Conservation (phyloP, 2,797 vertebrate species). For the Cottoperca gobio region DNA sequence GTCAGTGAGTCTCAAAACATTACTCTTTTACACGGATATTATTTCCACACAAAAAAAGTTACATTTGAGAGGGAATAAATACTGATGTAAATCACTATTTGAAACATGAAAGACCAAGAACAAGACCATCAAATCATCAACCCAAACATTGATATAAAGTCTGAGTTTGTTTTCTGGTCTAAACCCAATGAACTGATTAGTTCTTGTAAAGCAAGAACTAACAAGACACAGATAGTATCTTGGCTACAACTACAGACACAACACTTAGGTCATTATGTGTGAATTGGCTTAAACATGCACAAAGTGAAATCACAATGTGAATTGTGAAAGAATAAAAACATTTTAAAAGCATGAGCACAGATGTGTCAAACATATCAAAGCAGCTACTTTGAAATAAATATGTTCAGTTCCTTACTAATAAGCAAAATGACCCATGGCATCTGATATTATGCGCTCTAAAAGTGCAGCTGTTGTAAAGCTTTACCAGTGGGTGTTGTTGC, state of each 20-base stretch:
- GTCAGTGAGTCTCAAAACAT: background rate
- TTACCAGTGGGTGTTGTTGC: background rate
- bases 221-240: background rate
- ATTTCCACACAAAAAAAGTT: background rate
- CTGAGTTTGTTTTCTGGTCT: background rate
- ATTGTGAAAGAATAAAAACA: slow-evolving; percentile 5
- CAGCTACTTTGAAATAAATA: background rate
- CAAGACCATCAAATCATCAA: background rate
- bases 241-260: slow-evolving; percentile 16
- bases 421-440: background rate
- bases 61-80: background rate
- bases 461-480: background rate
- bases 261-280: background rate
- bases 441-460: background rate
- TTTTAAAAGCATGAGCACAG: background rate
- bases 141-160: background rate
- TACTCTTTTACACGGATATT: background rate
- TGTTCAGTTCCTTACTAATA: background rate
- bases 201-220: background rate
- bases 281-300: slow-evolving; percentile 3
- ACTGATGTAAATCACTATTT: background rate
- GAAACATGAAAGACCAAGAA: background rate
- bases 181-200: background rate
- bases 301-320: slow-evolving; percentile 2
- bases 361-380: slow-evolving; percentile 7